Percentiles rank a stretch among this genome's conserved stretches.
Conservation (phyloP, 2,113 vertebrate genomes). For the Ptyas mucosa region DNA sequence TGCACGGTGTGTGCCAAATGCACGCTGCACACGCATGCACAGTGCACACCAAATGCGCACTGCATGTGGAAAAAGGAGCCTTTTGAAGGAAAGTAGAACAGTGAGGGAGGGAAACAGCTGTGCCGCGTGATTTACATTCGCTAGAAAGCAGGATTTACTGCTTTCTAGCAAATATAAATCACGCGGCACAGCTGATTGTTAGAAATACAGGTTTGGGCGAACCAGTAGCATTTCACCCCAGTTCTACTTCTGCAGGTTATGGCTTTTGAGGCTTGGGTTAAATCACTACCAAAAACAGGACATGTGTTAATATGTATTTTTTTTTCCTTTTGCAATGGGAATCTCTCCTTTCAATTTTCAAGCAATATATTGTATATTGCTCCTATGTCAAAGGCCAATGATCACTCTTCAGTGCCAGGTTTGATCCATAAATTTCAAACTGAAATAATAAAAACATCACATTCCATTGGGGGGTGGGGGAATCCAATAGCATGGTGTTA, state of each 20-base stretch:
- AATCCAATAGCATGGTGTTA: not conserved
- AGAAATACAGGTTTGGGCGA: no score
- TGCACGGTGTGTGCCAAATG: no score
- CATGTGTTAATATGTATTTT: not conserved
- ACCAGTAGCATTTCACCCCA: no score
- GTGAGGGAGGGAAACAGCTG: no score
- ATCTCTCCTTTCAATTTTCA: not conserved
- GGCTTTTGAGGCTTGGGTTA: not conserved
- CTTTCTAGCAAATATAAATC: no score
- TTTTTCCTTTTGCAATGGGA: not conserved
- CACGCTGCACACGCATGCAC: no score
- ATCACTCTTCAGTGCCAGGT: not conserved
- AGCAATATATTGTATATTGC: not conserved
- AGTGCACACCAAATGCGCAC: no score
- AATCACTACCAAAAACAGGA: not conserved
- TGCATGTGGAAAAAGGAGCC: no score
- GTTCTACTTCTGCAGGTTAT: not conserved
- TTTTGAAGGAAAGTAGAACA: no score
- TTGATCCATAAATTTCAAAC: not conserved
- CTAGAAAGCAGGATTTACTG: no score
- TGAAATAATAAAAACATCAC: not conserved
- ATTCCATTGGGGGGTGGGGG: not conserved
- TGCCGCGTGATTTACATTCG: no score
- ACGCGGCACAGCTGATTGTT: no score
- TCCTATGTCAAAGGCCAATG: not conserved